Evolutionary conservation across 2,888 invertebrate genomes (phyloP).

Genomic region (Embidobia sp.): DNA sequence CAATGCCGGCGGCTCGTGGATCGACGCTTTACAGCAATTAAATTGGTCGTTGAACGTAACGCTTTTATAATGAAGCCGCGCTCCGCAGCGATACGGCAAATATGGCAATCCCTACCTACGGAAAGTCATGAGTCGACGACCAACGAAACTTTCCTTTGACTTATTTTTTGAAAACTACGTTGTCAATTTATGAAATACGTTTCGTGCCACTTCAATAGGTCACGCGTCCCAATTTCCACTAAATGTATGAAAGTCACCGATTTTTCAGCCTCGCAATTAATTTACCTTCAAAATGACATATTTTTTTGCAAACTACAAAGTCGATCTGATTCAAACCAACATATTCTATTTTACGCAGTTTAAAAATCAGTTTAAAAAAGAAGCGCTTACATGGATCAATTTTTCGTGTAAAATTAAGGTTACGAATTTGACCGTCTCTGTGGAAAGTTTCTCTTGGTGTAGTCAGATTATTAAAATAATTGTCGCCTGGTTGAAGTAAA

Average conservation of each 20-base stretch:
- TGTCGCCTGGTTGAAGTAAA: background rate
- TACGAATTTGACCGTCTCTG: no score
- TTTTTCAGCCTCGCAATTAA: no score
- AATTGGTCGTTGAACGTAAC: slow-evolving; percentile 68
- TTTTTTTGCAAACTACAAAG: no score
- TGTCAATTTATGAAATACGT: background rate
- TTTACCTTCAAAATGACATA: no score
- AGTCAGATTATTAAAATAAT: slow-evolving; percentile 22
- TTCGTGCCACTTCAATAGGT: no score
- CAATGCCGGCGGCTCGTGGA: slow-evolving; percentile 57
- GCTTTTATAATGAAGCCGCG: slow-evolving; percentile 68
- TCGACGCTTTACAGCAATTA: slow-evolving; percentile 65
- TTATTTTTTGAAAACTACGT: slow-evolving; percentile 25
- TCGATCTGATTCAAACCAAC: no score
- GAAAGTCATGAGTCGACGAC: slow-evolving; percentile 45
- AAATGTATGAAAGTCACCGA: no score
- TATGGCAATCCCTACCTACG: slow-evolving; percentile 55
- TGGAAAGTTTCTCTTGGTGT: slow-evolving; percentile 4
- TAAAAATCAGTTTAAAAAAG: no score
- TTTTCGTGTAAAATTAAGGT: no score
- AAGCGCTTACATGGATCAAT: no score
- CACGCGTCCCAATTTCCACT: no score
- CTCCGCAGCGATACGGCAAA: slow-evolving; percentile 44
- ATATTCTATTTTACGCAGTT: no score
- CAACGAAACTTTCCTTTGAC: slow-evolving; percentile 59